Evolutionary conservation across 1,140 invertebrate genomes (phyloP), one percentile per base, ranked within the genome.

Genomic region (Eciton burchellii): DNA sequence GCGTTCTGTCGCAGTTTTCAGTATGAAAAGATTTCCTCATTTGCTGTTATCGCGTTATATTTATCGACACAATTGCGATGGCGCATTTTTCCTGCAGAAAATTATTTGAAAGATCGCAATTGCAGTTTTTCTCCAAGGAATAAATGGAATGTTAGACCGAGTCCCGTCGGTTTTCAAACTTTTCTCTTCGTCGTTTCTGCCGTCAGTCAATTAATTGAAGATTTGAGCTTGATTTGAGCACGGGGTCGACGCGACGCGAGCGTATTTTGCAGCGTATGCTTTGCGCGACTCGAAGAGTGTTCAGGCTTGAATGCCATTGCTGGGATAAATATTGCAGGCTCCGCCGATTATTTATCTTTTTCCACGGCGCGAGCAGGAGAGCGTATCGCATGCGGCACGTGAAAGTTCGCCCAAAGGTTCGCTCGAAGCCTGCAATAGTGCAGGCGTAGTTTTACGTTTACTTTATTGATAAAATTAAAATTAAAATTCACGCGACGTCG

Each of bases 301-400:
- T n/a, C 9, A 9, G 8, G 24, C 19, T 11, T 2, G n/a, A 76
- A 19, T 19, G 41, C 56, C 63, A 35, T 62, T 24, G 14, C 0
- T 11, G 2, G 0, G 24, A 35, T 41, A 52, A 77, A 3, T 12
- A 21, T 70, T 8, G 29, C 8, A 59, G 26, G 14, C n/a, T 49
- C 47, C 12, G 16, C 19, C 19, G 9, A 77, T 41, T 77, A 24
- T 66, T 52, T 35, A 29, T 66, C 52, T 66, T 41, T 24, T 35
- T 21, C 24, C 14, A 8, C 5, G 21, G 12, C 12, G 16, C 4
- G 3, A 24, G n/a, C n/a, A n/a, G n/a, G n/a, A n/a, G n/a, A n/a
- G n/a, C n/a, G n/a, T n/a, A n/a, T 2, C 52, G 54, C 19, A 24
- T 3, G n/a, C 16, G 21, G 6, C 19, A 12, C 21, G 35, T 57